Evolutionary conservation across 2,113 vertebrate species (phyloP), one percentile per base, ranked within the genome.

Genomic region (Uropsilus gracilis): DNA sequence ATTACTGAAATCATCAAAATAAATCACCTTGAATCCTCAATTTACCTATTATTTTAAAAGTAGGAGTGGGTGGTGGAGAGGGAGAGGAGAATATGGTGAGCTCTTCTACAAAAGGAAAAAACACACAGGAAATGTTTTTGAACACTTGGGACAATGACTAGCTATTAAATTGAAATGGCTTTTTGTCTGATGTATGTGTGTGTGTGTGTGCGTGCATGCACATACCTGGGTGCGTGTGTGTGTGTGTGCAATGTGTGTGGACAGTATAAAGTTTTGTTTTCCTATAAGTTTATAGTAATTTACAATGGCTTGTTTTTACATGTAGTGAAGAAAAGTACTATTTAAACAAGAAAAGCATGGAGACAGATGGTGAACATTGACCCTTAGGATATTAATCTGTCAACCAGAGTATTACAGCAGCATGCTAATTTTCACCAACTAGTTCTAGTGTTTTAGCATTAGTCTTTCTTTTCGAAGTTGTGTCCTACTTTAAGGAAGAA

Each of bases 1-100:
- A 96, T 87, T 93, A 95, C 63, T 87, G 83, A 96, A 92, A 97
- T 94, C 89, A 90, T 95, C 86, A 87, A 95, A 95, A 95, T 89
- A 94, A 91, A 96, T 94, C 95, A 96, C 59, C 55, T 73, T 26
- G 77, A 85, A 78, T 91, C 71, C 44, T 76, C 61, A 78, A 42
- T 88, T n/a, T n/a, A n/a, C n/a, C n/a, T 92, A 95, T 48, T 89
- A 46, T 69, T 91, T 95, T 89, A 50, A 92, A 87, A 91, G 66
- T 57, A 55, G 53, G 53, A 20, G 5, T 22, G 5, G 50, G 0
- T 1, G n/a, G 5, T 10, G 10, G 42, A 0, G 28, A 12, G 17
- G 20, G 5, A 46, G 3, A 13, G 9, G 13, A 75, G n/a, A n/a
- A n/a, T n/a, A 48, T 0, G 0, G 34, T 44, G 24, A 93, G 68